phyloP scores from a whole-genome alignment of 2,888 invertebrate species.

The Drosophila lutescens region DNA sequence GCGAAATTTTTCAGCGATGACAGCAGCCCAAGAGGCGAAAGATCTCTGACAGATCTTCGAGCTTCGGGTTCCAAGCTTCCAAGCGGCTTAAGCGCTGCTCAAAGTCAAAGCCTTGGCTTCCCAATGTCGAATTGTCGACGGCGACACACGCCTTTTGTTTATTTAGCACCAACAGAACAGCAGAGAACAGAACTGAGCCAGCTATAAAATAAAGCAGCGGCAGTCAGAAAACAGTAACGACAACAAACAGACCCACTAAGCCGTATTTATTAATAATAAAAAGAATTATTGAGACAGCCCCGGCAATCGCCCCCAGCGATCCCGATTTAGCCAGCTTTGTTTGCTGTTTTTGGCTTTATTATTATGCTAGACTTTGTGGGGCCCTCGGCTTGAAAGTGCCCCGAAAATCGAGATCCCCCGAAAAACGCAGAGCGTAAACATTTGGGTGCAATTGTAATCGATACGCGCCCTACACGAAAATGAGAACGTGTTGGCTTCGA shows the following conservation, averaged over 20 bases:
- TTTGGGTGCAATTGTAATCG: conserved; percentile 61
- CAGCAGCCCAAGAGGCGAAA: conserved; percentile 58
- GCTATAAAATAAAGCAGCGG: conserved; percentile 69
- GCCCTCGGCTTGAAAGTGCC: conserved; percentile 37
- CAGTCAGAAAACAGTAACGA: conserved; percentile 32
- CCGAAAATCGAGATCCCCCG: conserved; percentile 1
- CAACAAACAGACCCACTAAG: conserved; percentile 47
- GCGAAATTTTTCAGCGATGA: conserved; percentile 77
- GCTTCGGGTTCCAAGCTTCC: conserved; percentile 30
- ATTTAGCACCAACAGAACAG: conserved; percentile 56
- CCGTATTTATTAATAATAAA: conserved; percentile 77
- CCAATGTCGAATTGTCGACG: conserved; percentile 41
- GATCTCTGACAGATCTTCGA: conserved; percentile 38
- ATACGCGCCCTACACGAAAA: conserved; percentile 36
- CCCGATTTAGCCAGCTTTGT: conserved; percentile 38
- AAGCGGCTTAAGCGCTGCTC: conserved; percentile 75
- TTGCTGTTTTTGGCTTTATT: conserved; percentile 67
- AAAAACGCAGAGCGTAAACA: conserved; percentile 39
- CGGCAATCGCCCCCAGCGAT: conserved; percentile 10
- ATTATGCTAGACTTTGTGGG: conserved; percentile 62
- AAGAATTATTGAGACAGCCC: conserved; percentile 57
- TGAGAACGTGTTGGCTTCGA: conserved; percentile 6
- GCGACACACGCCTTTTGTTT: conserved; percentile 80
- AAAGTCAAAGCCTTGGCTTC: conserved; percentile 55
- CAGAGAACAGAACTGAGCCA: conserved; percentile 36